Evolutionary conservation across 30 jellyfish, hydroid and myxozoan genomes (phyloP).

Genomic region (Catostylus mosaicus): DNA sequence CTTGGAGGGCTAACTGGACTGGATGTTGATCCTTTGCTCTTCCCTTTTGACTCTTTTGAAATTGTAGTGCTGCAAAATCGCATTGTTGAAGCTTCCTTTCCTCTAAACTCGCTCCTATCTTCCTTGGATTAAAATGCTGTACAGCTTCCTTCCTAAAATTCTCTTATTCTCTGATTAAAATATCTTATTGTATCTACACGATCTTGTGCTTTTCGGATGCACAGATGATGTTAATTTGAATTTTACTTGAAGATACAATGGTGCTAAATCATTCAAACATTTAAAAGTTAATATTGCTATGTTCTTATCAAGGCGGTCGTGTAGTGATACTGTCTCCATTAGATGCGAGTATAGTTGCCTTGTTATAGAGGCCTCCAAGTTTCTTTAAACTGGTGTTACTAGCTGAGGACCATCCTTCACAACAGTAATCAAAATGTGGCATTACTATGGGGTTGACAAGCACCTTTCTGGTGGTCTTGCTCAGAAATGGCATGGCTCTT

Average conservation of each 20-base stretch:
- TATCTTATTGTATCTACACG: constrained; percentile 17
- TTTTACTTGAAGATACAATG: constrained; percentile 7
- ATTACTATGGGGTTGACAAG: constrained; percentile 15
- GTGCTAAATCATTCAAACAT: constrained; percentile 6
- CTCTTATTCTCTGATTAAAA: no score
- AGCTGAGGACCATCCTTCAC: constrained; percentile 60
- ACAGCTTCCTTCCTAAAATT: no score
- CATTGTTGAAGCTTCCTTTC: no score
- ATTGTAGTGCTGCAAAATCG: no score
- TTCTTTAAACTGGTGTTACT: constrained; percentile 42
- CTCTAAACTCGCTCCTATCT: no score
- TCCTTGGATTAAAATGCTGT: no score
- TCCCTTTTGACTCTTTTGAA: no score
- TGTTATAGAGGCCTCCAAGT: constrained; percentile 30
- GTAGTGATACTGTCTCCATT: constrained; percentile 33
- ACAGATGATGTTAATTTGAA: constrained; percentile 15
- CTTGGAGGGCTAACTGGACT: no score
- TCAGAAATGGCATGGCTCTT: constrained; percentile 37
- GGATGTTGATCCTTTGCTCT: no score
- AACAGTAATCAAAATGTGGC: constrained; percentile 29
- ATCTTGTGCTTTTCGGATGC: constrained; percentile 1
- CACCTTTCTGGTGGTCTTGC: constrained; percentile 27
- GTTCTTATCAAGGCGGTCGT: constrained; percentile 14
- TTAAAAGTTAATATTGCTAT: constrained; percentile 1
- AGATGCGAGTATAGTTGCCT: constrained; percentile 30